phyloP scores from a whole-genome alignment of 1,140 invertebrate genomes.

The Drosophila ficusphila region DNA sequence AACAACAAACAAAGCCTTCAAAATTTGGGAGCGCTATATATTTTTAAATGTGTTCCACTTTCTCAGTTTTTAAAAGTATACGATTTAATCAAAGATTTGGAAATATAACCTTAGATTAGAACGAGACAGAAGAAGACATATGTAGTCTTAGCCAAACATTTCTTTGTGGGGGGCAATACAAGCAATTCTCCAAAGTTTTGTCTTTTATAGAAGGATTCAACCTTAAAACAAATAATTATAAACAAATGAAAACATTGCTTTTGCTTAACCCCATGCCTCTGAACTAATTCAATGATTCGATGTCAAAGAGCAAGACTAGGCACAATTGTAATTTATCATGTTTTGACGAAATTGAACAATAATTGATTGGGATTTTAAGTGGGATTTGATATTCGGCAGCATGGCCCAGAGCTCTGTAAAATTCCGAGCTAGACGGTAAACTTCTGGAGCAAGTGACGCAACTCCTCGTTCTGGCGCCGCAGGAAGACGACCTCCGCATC shows the following conservation, averaged over 20 bases:
- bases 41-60: too few species aligned
- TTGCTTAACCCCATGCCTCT: background rate
- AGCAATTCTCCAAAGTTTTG: too few species aligned
- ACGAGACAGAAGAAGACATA: background rate
- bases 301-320: constrained; percentile 3
- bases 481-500: constrained; percentile 84
- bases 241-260: too few species aligned
- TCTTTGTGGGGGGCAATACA: too few species aligned
- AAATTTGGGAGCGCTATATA: too few species aligned
- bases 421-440: constrained; percentile 49
- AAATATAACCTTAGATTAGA: constrained; percentile 5
- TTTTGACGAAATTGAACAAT: background rate
- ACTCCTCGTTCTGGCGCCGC: constrained; percentile 85
- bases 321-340: constrained; percentile 7
- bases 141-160: too few species aligned
- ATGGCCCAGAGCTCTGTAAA: background rate
- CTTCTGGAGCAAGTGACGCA: constrained; percentile 85
- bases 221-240: too few species aligned
- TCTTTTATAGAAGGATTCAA: too few species aligned
- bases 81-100: background rate
- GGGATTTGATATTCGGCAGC: background rate
- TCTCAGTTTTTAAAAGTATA: too few species aligned
- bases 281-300: background rate
- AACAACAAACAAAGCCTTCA: too few species aligned
- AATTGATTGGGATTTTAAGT: constrained; percentile 1